phyloP scores from a whole-genome alignment of 2,888 invertebrate genomes.

The Pseudococcus jackbeardsleyi region DNA sequence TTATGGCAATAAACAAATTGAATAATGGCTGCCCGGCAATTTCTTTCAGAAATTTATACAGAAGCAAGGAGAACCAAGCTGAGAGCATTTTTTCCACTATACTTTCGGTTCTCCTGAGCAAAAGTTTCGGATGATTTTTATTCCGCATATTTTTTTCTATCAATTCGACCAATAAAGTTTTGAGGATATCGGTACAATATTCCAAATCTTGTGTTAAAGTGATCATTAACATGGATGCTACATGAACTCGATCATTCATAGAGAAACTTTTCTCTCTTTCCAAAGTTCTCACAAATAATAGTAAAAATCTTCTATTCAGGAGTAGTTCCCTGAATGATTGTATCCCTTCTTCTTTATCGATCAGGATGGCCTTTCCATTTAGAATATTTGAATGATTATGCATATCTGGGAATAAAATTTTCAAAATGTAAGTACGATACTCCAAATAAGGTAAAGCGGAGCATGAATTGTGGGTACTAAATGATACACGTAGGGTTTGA shows the following conservation, averaged over 20 bases:
- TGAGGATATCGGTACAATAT: conserved; percentile 98
- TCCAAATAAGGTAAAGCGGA: conserved; percentile 98
- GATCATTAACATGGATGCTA: conserved; percentile 98
- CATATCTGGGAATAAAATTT: conserved; percentile 96
- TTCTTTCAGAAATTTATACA: conserved; percentile 97
- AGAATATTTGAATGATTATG: conserved; percentile 95
- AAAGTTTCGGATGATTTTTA: conserved; percentile 94
- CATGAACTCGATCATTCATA: conserved; percentile 95
- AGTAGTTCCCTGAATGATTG: conserved; percentile 94
- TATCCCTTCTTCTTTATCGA: conserved; percentile 93
- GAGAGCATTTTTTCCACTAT: conserved; percentile 99
- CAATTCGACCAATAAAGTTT: conserved; percentile 94
- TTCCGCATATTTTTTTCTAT: conserved; percentile 99
- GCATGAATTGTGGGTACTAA: conserved; percentile 86
- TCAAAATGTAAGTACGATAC: conserved; percentile 97
- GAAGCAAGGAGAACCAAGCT: conserved; percentile 98
- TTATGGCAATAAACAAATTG: conserved; percentile 97
- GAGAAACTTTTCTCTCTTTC: conserved; percentile 96
- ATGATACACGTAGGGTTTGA: conserved; percentile 94
- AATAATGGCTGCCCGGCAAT: conserved; percentile 98
- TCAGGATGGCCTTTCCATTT: conserved; percentile 91
- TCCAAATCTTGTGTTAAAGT: conserved; percentile 98
- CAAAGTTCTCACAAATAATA: conserved; percentile 95
- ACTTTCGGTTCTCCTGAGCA: conserved; percentile 93
- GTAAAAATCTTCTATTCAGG: conserved; percentile 97